These are phyloP conservation scores for Lophotriccus pileatus DNA, from an alignment of 2,797 vertebrate genomes.

Conservation along the genomic window DNA sequence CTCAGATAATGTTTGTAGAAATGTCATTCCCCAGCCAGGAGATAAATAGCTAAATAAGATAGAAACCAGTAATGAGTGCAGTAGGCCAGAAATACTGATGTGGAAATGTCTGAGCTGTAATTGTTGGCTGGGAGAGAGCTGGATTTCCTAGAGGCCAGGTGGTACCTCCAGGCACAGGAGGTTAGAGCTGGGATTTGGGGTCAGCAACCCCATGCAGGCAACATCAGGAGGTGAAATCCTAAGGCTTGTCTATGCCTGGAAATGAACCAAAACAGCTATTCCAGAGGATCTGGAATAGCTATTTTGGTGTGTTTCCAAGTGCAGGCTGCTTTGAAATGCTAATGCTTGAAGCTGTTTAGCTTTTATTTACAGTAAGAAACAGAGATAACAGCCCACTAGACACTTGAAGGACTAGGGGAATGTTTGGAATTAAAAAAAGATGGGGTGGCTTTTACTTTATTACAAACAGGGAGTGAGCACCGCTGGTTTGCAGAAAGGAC, in stretches of 20 bases:
- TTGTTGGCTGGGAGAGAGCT: background rate
- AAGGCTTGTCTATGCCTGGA: constrained; percentile 21
- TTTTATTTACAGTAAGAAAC: constrained; percentile 23
- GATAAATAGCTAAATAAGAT: constrained; percentile 22
- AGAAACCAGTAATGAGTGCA: constrained; percentile 6
- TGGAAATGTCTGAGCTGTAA: constrained; percentile 22
- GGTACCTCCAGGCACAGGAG: constrained; percentile 51
- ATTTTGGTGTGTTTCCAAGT: constrained; percentile 35
- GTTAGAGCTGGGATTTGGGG: background rate
- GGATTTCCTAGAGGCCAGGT: constrained; percentile 19
- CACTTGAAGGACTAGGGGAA: background rate
- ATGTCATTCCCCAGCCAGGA: background rate
- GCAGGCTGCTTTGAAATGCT: constrained; percentile 41
- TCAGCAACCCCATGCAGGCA: background rate
- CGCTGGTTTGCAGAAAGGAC: background rate
- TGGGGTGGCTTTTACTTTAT: background rate
- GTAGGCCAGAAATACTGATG: constrained; percentile 8
- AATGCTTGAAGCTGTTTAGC: background rate
- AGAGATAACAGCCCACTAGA: background rate
- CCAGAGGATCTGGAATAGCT: background rate
- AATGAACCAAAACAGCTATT: constrained; percentile 8
- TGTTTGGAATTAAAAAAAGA: background rate
- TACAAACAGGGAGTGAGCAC: background rate
- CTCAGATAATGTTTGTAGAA: constrained; percentile 20
- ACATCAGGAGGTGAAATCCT: constrained; percentile 16